Evolutionary conservation across 1,140 invertebrate species (phyloP).

Genomic region (Solenopsis invicta): DNA sequence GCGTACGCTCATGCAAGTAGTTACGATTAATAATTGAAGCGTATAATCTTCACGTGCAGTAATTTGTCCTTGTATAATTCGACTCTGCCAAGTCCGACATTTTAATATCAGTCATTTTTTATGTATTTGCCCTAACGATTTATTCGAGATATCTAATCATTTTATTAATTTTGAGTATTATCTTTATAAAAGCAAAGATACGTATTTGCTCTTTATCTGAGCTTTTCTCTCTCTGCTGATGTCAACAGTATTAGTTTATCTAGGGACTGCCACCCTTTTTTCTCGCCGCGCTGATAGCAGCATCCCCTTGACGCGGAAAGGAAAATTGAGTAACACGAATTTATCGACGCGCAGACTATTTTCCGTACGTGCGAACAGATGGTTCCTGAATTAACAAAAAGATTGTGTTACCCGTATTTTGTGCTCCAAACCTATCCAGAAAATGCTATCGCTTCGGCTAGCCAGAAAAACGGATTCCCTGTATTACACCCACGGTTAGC

Average conservation of each 20-base stretch:
- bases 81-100: neutral
- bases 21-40: slow-evolving; percentile 5
- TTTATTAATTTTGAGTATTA: slow-evolving; percentile 11
- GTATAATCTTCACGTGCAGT: neutral
- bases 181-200: neutral
- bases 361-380: neutral
- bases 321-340: slow-evolving; percentile 15
- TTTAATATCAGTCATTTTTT: neutral
- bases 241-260: slow-evolving; percentile 20
- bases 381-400: slow-evolving; percentile 35
- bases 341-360: neutral
- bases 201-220: slow-evolving; percentile 4
- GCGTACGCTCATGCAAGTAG: neutral
- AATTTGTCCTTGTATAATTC: neutral
- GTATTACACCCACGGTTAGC: slow-evolving; percentile 34
- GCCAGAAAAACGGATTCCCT: slow-evolving; percentile 16
- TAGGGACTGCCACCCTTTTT: neutral
- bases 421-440: neutral
- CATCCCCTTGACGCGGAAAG: neutral
- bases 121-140: neutral
- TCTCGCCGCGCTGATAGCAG: neutral
- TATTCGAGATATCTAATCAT: neutral
- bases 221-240: neutral
- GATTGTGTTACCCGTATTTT: slow-evolving; percentile 12
- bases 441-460: slow-evolving; percentile 14